Evolutionary conservation across 2,888 invertebrate species (phyloP), one percentile per base, ranked within the genome.

Genomic region (Alloplasta piceator): DNA sequence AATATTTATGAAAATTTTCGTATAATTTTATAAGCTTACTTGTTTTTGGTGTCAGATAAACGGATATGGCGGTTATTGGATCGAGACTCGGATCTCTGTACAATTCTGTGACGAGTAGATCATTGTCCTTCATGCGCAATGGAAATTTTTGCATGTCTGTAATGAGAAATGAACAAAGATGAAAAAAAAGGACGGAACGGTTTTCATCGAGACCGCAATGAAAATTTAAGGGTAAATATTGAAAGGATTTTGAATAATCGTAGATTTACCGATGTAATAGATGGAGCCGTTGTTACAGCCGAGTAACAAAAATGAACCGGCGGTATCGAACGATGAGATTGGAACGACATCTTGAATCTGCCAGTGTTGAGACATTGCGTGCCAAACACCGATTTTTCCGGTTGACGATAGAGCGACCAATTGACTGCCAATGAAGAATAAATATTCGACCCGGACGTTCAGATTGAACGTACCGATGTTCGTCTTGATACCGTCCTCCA

Each of bases 141-240:
- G 99, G 99, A 92, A 99, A 99, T 92, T 99, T 99, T 92, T 99
- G 99, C 99, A 99, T 99, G 92, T 99, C 99, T 97, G 93, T 75
- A 93, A 88, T 85, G 9, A 43, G 14, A 82, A 83, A 73, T 74
- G 16, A 41, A 14, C 52, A 12, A 41, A 55, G 46, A 46, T 46
- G n/a, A 10, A 4, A 12, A 26, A 26, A 58, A 56, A 68, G 9
- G 14, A 43, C 26, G 39, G 9, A 4, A 48, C 10, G 16, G 55
- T 46, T 46, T 46, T 9, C 7, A 46, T 10, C 0, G 7, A 10
- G 46, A 46, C 7, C 46, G 50, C n/a, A 38, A 39, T 46, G 14
- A 56, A 76, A 48, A 26, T 26, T 26, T 26, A 48, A 68, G 36
- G 10, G n/a, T 46, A n/a, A 76, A 6, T 48, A 78, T 75, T 16